These are phyloP conservation scores for Hystrix brachyura DNA, from an alignment of 2,113 vertebrate species.

Conservation along the genomic window DNA sequence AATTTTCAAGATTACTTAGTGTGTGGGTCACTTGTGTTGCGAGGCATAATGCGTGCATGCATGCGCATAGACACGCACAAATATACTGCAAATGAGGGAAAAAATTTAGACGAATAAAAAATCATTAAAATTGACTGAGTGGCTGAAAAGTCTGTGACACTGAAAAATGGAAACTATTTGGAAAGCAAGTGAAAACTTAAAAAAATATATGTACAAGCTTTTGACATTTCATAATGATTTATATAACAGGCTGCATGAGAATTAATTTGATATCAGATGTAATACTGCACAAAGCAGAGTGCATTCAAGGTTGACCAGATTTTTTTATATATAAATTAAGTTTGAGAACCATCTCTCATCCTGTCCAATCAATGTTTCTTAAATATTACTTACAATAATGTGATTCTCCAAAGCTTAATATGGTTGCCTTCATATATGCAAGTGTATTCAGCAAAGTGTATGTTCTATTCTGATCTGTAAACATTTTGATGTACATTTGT, in stretches of 20 bases:
- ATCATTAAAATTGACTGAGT: constrained; percentile 86
- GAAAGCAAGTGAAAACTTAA: constrained; percentile 88
- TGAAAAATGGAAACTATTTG: constrained; percentile 91
- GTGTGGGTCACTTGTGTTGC: not conserved
- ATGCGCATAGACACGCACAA: not conserved
- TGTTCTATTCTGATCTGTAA: not conserved
- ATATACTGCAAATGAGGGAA: constrained; percentile 78
- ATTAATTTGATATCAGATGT: constrained; percentile 90
- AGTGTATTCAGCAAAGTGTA: not conserved
- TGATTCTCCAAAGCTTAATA: constrained; percentile 61
- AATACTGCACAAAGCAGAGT: constrained; percentile 78
- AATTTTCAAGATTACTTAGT: not conserved
- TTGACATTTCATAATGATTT: constrained; percentile 90
- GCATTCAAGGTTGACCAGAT: constrained; percentile 76
- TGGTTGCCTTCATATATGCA: not conserved
- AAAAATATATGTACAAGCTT: constrained; percentile 80
- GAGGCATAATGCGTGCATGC: not conserved
- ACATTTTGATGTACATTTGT: not conserved
- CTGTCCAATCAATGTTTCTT: constrained; percentile 84
- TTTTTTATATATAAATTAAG: constrained; percentile 83
- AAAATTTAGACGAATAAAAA: constrained; percentile 81
- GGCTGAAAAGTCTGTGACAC: constrained; percentile 86
- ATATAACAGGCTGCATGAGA: constrained; percentile 87
- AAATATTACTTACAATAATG: constrained; percentile 84
- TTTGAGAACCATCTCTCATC: constrained; percentile 82